Base-by-base conservation (phyloP, 53 echinoderm and acorn worm genomes). In the Crossaster papposus region DNA sequence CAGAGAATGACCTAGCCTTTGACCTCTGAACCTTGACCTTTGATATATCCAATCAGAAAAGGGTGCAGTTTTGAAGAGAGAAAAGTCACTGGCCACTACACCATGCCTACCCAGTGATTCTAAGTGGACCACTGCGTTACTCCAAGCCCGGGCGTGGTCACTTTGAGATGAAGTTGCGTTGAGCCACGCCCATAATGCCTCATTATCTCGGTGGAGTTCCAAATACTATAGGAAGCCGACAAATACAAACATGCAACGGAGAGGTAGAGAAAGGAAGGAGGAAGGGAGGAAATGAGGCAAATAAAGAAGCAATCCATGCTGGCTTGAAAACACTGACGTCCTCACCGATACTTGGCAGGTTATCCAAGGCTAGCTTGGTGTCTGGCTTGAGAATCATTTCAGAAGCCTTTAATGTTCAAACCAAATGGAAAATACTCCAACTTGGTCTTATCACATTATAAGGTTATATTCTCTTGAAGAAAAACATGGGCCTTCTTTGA, bases 121-220 rank as follows among this genome's bases (percentile, higher is more conserved):
- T 80, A 95, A 94, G 81, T 94, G 88, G 86, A 94, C 82, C 51
- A 95, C 90, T 2, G 92, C 82, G 65, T 97, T 97, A 79, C 87
- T 94, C 97, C 97, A 97, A n/a, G 97, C 97, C 80, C 93, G 92
- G 64, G 89, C 85, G 79, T 97, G 97, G 64, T 92, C 85, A 75
- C 89, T 94, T 81, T 90, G 90, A 78, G 88, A 85, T 22, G 96
- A 95, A 4, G 95, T 95, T 37, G 97, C 97, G 92, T 95, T 95
- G 58, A 95, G 86, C 97, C 97, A 97, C 80, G 97, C 97, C 58
- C 88, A 72, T 58, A 96, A 81, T 4, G 96, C 96, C 51, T 93
- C 90, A 53, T 79, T 88, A 77, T 95, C 89, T 34, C 91, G 75
- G 36, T 89, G 92, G 86, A 92, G 83, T 51, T 88, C 95, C 84